These are phyloP conservation scores for Pangasianodon hypophthalmus DNA, from an alignment of 2,113 vertebrate genomes.

Conservation along the genomic window DNA sequence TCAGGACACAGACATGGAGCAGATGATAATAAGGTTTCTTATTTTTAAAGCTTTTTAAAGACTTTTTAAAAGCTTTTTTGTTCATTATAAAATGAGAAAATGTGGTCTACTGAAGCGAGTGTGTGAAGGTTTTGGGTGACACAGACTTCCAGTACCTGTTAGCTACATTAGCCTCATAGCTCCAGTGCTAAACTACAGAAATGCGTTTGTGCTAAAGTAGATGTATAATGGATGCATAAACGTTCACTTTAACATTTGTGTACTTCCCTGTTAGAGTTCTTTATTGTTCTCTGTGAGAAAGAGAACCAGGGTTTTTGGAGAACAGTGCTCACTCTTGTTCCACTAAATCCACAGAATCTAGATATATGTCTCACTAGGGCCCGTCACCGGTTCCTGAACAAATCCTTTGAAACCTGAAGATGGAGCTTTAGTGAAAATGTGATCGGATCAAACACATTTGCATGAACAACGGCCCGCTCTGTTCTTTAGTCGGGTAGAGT, in stretches of 20 bases:
- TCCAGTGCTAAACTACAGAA: not conserved
- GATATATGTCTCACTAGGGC: constrained; percentile 48
- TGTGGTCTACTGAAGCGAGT: not conserved
- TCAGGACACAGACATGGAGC: too few relatives aligned
- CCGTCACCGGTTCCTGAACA: constrained; percentile 45
- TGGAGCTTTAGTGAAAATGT: constrained; percentile 42
- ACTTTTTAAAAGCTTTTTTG: too few relatives aligned
- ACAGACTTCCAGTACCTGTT: not conserved
- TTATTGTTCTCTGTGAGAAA: not conserved
- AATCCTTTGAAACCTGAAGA: constrained; percentile 61
- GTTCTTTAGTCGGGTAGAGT: constrained; percentile 53
- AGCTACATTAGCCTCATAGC: not conserved
- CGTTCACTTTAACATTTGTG: not conserved
- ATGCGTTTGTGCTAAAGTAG: not conserved
- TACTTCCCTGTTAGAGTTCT: not conserved
- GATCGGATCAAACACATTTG: not conserved
- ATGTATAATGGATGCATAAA: not conserved
- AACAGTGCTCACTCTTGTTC: constrained; percentile 43
- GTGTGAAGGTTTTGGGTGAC: not conserved
- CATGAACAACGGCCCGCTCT: constrained; percentile 62
- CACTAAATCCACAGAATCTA: constrained; percentile 49
- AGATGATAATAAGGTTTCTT: too few relatives aligned
- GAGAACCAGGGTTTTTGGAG: constrained; percentile 26
- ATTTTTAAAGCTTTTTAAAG: too few relatives aligned
- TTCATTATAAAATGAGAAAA: too few relatives aligned